These are phyloP conservation scores for Lynx canadensis DNA, from an alignment of 2,113 vertebrate species.

Conservation along the genomic window DNA sequence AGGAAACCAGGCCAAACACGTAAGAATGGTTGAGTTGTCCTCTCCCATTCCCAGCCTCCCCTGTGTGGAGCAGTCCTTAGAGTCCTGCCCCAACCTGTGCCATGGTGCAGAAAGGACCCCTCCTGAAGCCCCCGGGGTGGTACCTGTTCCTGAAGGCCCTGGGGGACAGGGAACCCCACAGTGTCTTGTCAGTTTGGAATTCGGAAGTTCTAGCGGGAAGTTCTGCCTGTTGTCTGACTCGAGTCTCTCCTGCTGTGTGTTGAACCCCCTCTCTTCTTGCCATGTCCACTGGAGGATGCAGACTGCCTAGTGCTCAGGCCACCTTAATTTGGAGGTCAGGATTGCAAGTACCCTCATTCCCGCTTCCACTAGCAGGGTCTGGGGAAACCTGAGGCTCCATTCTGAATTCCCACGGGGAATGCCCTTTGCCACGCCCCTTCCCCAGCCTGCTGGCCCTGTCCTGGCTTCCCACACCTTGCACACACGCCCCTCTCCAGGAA, in stretches of 20 bases:
- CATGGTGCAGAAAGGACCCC: not conserved
- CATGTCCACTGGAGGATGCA: no score
- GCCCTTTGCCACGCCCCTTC: not conserved
- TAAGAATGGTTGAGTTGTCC: not conserved
- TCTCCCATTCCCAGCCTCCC: not conserved
- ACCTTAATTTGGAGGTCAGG: not conserved
- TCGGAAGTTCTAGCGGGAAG: not conserved
- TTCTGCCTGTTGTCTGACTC: not conserved
- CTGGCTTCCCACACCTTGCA: not conserved
- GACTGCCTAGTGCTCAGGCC: not conserved
- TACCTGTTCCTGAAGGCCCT: not conserved
- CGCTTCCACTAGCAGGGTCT: not conserved
- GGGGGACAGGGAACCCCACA: not conserved
- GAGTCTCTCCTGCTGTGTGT: not conserved
- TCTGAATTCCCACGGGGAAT: not conserved
- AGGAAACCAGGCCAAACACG: not conserved
- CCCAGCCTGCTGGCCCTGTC: not conserved
- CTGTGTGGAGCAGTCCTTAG: rapidly evolving
- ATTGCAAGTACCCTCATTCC: not conserved
- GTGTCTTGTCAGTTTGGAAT: not conserved
- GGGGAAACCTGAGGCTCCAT: not conserved
- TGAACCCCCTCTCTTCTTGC: not conserved
- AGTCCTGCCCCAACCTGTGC: no score
- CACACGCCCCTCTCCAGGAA: not conserved
- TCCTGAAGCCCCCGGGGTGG: not conserved